Evolutionary conservation across 2,888 invertebrate species (phyloP), one percentile per base, ranked within the genome.

Genomic region (Lydus trimaculatus): DNA sequence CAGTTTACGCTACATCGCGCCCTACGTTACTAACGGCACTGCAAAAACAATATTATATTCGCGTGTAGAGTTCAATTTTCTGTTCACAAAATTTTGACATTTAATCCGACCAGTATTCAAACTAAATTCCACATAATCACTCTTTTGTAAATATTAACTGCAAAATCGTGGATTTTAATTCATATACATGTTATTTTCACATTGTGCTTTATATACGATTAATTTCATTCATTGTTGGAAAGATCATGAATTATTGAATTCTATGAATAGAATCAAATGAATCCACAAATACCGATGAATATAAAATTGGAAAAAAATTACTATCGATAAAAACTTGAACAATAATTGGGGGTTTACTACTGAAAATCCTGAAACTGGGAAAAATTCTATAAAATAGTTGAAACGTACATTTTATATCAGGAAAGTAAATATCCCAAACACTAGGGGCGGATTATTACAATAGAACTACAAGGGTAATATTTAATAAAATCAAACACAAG

Each of bases 401-500:
- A 15, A 15, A 36, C 15, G 9, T 1, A 36, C 9, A 4, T 36
- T 9, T 36, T 15, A 20, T 13, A 13, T 4, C 4, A 13, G 23
- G 23, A 56, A 25, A 56, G 56, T 25, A 2, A 56, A 25, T 25
- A 56, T 48, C 20, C 48, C 63, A 31, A 59, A 15, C 58, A 17
- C 9, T 2, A 63, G 31, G 48, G 56, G 63, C 4, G 48, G 25
- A 62, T 20, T 36, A 31, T 33, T 20, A 0, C 9, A 17, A 31
- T 36, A 28, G 28, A 63, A 61, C 17, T 56, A 33, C 58, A 48
- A 36, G 61, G 64, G 61, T 61, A 64, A 67, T 56, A 33, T 31
- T 60, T 23, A 23, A 33, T 15, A 20, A 20, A 8, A 25, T 25
- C 20, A 60, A 60, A 60, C 31, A 31, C 17, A 60, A 60, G 28